Conservation (phyloP, 2,888 invertebrate species). For the Cephonodes hylas region DNA sequence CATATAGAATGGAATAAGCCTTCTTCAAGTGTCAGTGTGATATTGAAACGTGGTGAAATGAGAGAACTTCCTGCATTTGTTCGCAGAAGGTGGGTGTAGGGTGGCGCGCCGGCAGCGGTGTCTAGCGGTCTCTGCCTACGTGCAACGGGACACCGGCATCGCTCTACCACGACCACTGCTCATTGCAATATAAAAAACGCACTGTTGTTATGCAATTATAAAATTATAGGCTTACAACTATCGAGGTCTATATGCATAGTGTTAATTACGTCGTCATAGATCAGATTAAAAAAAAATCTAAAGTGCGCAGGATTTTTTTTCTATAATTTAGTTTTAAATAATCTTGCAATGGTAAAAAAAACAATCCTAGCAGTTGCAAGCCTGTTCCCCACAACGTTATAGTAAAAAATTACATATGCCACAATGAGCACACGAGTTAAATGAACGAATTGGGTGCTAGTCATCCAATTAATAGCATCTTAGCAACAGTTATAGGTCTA, state of each 20-base stretch:
- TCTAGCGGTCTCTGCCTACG: slow-evolving; percentile 27
- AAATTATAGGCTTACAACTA: neutral
- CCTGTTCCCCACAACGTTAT: neutral
- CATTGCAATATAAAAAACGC: neutral
- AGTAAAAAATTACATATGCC: slow-evolving; percentile 2
- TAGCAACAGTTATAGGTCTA: slow-evolving; percentile 41
- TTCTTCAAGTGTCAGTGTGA: slow-evolving; percentile 23
- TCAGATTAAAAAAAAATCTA: neutral
- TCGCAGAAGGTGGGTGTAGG: slow-evolving; percentile 38
- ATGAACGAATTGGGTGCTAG: slow-evolving; percentile 40
- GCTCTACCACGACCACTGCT: slow-evolving; percentile 8
- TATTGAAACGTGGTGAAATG: slow-evolving; percentile 32
- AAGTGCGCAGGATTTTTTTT: neutral
- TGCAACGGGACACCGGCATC: slow-evolving; percentile 60
- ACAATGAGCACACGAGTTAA: slow-evolving; percentile 28
- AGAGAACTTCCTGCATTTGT: slow-evolving; percentile 45
- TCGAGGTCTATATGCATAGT: neutral
- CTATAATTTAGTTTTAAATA: neutral
- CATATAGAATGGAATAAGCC: slow-evolving; percentile 8
- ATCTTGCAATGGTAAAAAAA: slow-evolving; percentile 1
- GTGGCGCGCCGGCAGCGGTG: slow-evolving; percentile 30
- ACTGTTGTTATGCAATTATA: neutral
- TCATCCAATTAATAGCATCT: slow-evolving; percentile 50
- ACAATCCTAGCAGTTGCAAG: neutral
- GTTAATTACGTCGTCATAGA: neutral